A percentile compares a stretch with the other conserved stretches of the same genome.
phyloP scores from a whole-genome alignment of 2,888 invertebrate genomes.

The Seladonia tumulorum region DNA sequence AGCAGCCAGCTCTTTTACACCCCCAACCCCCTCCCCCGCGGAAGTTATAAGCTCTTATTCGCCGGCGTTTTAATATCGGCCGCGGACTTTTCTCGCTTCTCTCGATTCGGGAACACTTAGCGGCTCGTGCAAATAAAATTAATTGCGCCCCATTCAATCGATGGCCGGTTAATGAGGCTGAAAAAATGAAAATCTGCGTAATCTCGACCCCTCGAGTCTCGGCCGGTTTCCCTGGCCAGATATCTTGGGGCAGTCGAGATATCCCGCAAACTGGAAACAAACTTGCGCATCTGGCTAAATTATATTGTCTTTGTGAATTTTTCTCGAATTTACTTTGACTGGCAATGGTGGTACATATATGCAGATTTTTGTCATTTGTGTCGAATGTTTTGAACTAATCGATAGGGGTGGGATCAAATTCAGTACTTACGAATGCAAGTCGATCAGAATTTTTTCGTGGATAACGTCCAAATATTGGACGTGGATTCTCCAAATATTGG shows the following conservation, averaged over 20 bases:
- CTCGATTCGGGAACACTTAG: neutral
- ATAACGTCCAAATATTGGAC: too few relatives aligned
- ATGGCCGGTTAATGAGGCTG: neutral
- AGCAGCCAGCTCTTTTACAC: constrained; percentile 26
- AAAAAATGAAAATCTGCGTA: neutral
- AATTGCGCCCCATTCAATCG: constrained; percentile 11
- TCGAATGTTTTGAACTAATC: too few relatives aligned
- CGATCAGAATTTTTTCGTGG: too few relatives aligned
- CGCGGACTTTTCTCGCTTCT: neutral
- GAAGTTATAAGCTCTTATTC: constrained; percentile 36
- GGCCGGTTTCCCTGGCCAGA: neutral
- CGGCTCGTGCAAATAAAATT: constrained; percentile 12
- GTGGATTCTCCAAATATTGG: too few relatives aligned
- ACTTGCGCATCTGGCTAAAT: neutral
- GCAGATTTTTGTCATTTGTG: too few relatives aligned
- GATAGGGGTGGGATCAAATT: too few relatives aligned
- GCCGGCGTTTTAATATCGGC: constrained; percentile 28
- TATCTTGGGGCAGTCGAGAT: neutral
- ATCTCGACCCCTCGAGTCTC: neutral
- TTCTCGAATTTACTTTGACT: too few relatives aligned
- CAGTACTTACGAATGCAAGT: too few relatives aligned
- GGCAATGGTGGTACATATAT: too few relatives aligned
- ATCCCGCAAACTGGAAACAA: neutral
- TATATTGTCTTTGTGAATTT: neutral
- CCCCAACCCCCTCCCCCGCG: neutral